Percentiles rank a stretch among this genome's conserved stretches.
These are phyloP conservation scores for Micromussa lordhowensis DNA, from an alignment of 92 coral and sea anemone species.

Conservation along the genomic window DNA sequence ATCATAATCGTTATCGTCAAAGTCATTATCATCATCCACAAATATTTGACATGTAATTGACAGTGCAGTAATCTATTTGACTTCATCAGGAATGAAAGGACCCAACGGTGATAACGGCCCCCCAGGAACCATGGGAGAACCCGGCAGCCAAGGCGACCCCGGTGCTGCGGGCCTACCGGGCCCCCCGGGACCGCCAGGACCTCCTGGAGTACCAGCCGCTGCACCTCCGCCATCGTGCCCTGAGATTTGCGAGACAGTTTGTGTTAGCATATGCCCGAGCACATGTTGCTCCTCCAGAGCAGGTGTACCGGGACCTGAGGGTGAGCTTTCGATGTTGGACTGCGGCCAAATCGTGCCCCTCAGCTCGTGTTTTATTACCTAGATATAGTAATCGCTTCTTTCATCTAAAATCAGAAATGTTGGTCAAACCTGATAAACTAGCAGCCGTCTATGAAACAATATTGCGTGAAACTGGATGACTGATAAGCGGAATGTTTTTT, in stretches of 20 bases:
- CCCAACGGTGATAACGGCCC: constrained; percentile 46
- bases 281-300: constrained; percentile 39
- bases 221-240: constrained; percentile 34
- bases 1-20: constrained; percentile 7
- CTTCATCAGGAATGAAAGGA: constrained; percentile 50
- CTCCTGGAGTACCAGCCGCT: constrained; percentile 78
- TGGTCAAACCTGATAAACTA: background rate
- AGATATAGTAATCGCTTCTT: background rate
- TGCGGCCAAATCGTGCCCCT: no score
- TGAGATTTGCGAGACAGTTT: constrained; percentile 59
- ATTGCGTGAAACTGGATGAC: no score
- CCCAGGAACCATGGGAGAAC: constrained; percentile 30
- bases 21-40: background rate
- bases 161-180: constrained; percentile 64
- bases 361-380: background rate
- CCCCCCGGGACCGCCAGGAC: constrained; percentile 82
- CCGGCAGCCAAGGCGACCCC: constrained; percentile 47
- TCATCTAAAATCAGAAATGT: background rate
- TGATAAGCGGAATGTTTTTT: no score
- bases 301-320: constrained; percentile 34
- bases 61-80: background rate
- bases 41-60: background rate
- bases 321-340: constrained; percentile 2
- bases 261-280: constrained; percentile 55
- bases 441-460: background rate